Base-by-base conservation (phyloP, 2,113 vertebrate species). In the Opisthocomus hoazin region DNA sequence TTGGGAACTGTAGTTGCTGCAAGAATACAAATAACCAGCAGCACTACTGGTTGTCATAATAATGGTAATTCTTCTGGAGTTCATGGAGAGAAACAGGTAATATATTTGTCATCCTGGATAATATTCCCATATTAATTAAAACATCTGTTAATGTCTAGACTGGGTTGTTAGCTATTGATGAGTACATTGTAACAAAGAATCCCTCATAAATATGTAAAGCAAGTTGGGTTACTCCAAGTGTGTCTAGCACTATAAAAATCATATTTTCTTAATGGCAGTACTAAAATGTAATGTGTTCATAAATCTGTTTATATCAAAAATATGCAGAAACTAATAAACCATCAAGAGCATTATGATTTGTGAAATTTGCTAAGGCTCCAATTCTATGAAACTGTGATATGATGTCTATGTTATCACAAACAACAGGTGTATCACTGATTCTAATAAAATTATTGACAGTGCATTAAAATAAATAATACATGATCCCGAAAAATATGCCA, bases 231-330 rank as follows among this genome's bases (percentile, higher is more conserved):
- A 66, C 46, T 83, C 43, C 41, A 77, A 84, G 65, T 84, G 46
- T 81, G 51, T 84, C 90, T 90, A 80, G 50, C 82, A 82, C 63
- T 88, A 83, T 90, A 91, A 96, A 95, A 96, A 83, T 74, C 7
- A 29, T 70, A 70, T 84, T 96, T 95, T 93, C 66, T 92, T 94
- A 91, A 90, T 75, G 43, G 10, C 43, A 81, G 14, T 84, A 51
- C 60, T 96, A 92, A 94, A 96, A 92, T 54, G 14, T 77, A 96
- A 85, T 0, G 0, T 69, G 58, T 51, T 96, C 15, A 0, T 90
- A 84, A 94, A 81, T 89, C 76, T 94, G 76, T 87, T 93, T 94
- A 56, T 81, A 48, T 64, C n/a, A 84, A 91, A 92, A 94, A 78
- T 86, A 86, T 26, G 51, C 36, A 89, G 90, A 80, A 95, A 80